phyloP scores from a whole-genome alignment of 2,888 invertebrate genomes.

The Aphelenchoides bicaudatus region DNA sequence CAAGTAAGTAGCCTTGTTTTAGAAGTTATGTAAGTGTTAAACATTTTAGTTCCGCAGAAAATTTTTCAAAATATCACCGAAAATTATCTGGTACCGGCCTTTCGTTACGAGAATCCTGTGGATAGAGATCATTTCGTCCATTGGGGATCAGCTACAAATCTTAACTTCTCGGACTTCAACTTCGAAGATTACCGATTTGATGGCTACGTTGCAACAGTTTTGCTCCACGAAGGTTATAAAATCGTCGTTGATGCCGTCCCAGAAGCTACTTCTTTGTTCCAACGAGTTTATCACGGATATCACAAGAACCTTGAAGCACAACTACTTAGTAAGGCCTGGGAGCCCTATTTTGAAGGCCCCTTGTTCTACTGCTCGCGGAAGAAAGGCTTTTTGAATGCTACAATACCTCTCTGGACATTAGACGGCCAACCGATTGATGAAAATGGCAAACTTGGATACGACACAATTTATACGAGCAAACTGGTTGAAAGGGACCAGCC shows the following conservation, averaged over 20 bases:
- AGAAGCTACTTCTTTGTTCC: background rate
- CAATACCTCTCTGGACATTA: background rate
- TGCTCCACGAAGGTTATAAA: too few species aligned
- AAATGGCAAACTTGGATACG: constrained; percentile 2
- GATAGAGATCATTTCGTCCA: background rate
- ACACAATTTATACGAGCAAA: background rate
- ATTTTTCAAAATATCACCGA: background rate
- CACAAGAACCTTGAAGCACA: constrained; percentile 6
- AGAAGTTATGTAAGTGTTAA: too few species aligned
- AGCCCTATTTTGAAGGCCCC: background rate
- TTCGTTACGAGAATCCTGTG: constrained; percentile 12
- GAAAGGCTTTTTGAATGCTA: background rate
- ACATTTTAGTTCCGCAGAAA: background rate
- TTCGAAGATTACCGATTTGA: constrained; percentile 8
- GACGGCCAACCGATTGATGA: constrained; percentile 8
- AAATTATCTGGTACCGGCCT: background rate
- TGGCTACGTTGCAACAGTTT: too few species aligned
- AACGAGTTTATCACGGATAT: background rate
- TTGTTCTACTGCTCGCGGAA: background rate
- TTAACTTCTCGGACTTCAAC: background rate
- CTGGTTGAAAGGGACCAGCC: background rate
- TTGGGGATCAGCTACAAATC: background rate
- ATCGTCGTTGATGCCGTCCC: constrained; percentile 2
- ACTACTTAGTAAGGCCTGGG: constrained; percentile 6
- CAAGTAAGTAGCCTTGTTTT: too few species aligned